These are phyloP conservation scores for Bagarius yarrelli DNA, from an alignment of 2,113 vertebrate species.

Conservation along the genomic window DNA sequence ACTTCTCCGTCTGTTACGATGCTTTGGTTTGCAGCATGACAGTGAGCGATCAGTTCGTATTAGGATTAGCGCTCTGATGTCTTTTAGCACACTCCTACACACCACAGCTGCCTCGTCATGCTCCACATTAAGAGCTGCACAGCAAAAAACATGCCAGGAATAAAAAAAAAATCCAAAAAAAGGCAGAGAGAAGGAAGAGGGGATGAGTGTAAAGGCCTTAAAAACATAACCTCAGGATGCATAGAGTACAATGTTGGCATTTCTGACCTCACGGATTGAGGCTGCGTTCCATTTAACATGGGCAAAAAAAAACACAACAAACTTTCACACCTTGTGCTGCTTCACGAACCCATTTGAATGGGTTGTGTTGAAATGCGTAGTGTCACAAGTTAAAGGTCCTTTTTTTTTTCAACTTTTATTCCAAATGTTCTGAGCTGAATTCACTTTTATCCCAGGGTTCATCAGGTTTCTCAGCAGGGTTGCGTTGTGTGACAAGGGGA, in stretches of 20 bases:
- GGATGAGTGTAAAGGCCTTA: too few species aligned
- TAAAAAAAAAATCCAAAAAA: constrained; percentile 19
- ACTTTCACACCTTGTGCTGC: constrained; percentile 30
- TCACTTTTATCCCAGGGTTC: constrained; percentile 36
- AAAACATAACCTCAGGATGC: constrained; percentile 42
- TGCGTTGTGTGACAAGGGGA: constrained; percentile 18
- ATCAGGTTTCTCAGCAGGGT: constrained; percentile 35
- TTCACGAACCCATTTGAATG: constrained; percentile 32
- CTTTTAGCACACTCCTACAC: constrained; percentile 65
- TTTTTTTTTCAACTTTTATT: constrained; percentile 10
- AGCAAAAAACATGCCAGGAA: constrained; percentile 22
- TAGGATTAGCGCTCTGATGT: constrained; percentile 68
- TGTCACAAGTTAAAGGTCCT: not conserved
- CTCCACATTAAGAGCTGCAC: constrained; percentile 55
- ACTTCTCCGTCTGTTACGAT: constrained; percentile 56
- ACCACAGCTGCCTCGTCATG: constrained; percentile 54
- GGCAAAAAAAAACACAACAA: constrained; percentile 35
- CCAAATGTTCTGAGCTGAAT: constrained; percentile 42
- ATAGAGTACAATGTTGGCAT: constrained; percentile 54
- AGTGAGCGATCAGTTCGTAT: constrained; percentile 66
- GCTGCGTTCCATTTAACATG: constrained; percentile 48
- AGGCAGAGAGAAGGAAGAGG: constrained; percentile 17
- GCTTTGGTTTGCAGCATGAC: constrained; percentile 68
- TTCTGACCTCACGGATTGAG: constrained; percentile 22
- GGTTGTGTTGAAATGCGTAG: not conserved